A percentile compares a stretch with the other conserved stretches of the same genome.
Evolutionary conservation across 2,113 vertebrate genomes (phyloP).

Genomic region (Helogale parvula): DNA sequence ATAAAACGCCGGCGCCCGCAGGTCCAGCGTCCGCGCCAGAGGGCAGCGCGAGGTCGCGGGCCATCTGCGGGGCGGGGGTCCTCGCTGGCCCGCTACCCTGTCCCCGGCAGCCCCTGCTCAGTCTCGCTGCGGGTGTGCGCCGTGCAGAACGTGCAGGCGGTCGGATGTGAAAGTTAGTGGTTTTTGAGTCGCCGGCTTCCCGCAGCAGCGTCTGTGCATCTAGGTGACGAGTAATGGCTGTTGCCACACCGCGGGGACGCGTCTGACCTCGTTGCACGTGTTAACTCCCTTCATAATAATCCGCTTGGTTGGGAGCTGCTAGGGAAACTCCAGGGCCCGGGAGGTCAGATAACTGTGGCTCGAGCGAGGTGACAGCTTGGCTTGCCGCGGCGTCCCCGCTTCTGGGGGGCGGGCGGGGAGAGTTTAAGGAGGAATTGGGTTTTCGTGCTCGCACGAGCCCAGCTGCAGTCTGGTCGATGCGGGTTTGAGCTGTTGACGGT

Average conservation of each 20-base stretch:
- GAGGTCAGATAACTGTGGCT: background rate
- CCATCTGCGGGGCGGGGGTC: background rate
- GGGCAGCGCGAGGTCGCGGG: background rate
- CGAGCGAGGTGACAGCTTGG: background rate
- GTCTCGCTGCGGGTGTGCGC: background rate
- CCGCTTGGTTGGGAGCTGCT: background rate
- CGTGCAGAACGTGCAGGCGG: too few relatives aligned
- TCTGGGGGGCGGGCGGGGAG: background rate
- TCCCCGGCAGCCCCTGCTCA: too few relatives aligned
- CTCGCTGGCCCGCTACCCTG: too few relatives aligned
- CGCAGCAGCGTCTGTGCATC: background rate
- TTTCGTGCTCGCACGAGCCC: too few relatives aligned
- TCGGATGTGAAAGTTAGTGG: too few relatives aligned
- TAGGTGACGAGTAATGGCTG: too few relatives aligned
- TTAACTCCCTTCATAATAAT: background rate
- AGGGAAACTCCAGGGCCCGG: background rate
- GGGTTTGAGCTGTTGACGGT: too few relatives aligned
- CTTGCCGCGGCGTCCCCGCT: background rate
- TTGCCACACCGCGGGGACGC: background rate
- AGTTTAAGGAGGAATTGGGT: too few relatives aligned
- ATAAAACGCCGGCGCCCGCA: background rate
- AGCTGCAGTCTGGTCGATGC: too few relatives aligned
- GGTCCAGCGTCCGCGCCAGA: background rate
- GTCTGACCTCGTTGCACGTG: background rate
- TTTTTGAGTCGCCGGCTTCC: background rate